phyloP scores from a whole-genome alignment of 92 coral and sea anemone genomes.

The Bergia puertoricense region DNA sequence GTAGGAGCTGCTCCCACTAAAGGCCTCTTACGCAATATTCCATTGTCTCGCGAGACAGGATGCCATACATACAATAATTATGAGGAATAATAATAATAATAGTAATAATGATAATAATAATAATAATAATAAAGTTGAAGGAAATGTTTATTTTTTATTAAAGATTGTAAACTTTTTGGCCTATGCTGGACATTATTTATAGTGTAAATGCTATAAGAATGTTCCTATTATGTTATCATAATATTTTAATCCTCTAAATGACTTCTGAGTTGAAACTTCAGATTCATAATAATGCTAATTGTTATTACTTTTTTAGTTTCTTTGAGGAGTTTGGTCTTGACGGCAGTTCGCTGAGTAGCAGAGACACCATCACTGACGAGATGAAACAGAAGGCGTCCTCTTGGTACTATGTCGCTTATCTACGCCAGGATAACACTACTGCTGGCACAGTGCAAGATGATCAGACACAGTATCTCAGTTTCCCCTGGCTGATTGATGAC shows the following conservation, averaged over 20 bases:
- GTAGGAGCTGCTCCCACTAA: too few species aligned
- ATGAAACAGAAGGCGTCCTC: constrained; percentile 93
- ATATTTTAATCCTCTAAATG: not conserved
- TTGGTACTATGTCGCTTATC: constrained; percentile 91
- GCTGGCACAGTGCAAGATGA: constrained; percentile 28
- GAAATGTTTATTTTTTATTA: too few species aligned
- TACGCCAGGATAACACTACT: constrained; percentile 9
- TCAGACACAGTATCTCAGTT: constrained; percentile 78
- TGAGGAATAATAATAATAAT: too few species aligned
- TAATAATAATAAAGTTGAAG: not conserved
- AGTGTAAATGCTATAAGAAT: too few species aligned
- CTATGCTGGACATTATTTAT: not conserved
- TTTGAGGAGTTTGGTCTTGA: constrained; percentile 79
- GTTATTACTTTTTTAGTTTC: constrained; percentile 42
- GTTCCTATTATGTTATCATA: too few species aligned
- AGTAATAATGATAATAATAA: too few species aligned
- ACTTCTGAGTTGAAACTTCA: not conserved
- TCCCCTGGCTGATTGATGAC: constrained; percentile 98
- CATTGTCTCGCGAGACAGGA: too few species aligned
- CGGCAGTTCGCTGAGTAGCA: constrained; percentile 49
- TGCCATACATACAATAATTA: too few species aligned
- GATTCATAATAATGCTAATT: not conserved
- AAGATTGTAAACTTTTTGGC: not conserved
- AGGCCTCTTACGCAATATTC: too few species aligned
- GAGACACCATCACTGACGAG: constrained; percentile 42